Evolutionary conservation across 2,113 vertebrate species (phyloP).

Genomic region (Microcebus jonahi): DNA sequence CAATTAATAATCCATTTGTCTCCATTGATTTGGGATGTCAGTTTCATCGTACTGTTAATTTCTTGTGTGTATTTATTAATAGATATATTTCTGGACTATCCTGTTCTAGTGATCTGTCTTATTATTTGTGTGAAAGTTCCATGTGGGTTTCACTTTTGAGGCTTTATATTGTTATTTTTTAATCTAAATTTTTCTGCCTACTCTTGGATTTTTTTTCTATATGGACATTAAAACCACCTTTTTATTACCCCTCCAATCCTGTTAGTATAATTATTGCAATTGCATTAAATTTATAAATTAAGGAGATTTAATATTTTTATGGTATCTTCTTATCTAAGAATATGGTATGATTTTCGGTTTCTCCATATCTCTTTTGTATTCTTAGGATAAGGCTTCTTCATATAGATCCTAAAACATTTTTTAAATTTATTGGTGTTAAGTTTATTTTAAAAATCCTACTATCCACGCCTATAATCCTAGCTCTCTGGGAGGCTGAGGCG

Average conservation of each 20-base stretch:
- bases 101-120: neutral
- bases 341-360: constrained; percentile 37
- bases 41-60: neutral
- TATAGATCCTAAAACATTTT: neutral
- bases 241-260: neutral
- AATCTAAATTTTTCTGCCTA: neutral
- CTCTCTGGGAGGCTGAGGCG: no score
- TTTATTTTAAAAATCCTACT: neutral
- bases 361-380: neutral
- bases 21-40: neutral
- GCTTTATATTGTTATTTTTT: constrained; percentile 29
- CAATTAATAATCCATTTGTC: neutral
- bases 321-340: neutral
- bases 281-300: neutral
- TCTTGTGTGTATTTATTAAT: neutral
- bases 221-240: neutral
- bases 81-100: constrained; percentile 8
- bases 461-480: neutral
- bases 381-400: constrained; percentile 18
- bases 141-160: constrained; percentile 2
- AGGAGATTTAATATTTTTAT: neutral
- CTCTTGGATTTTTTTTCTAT: neutral
- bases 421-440: constrained; percentile 12
- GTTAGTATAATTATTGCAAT: neutral
- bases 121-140: neutral